Base-by-base conservation (phyloP, 2,113 vertebrate species). In the Pterocles burchelli region DNA sequence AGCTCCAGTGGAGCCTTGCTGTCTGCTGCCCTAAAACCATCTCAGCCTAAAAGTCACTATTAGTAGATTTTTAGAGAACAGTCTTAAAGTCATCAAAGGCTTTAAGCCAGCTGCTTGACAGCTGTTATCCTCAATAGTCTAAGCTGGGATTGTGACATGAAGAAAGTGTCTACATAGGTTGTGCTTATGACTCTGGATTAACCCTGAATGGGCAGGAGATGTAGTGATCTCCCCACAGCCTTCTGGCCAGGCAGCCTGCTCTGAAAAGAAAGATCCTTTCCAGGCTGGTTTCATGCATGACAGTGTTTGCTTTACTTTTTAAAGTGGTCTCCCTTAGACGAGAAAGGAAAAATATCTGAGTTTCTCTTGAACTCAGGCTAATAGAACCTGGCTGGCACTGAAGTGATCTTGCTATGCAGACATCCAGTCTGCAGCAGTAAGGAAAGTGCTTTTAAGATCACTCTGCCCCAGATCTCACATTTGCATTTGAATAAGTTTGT, bases 401-500 rank as follows among this genome's bases (percentile, higher is more conserved):
- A 85, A 72, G 31, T 43, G 55, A 65, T 88, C 71, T 80, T 77
- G 51, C 71, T 76, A 13, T 22, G 29, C 67, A 94, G 78, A 79
- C 66, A 75, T 52, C 21, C 48, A 68, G 73, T 54, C 80, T 89
- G 51, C 3, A 11, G 54, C 38, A 80, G 36, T 58, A 86, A 85
- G 36, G 66, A 77, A 73, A 85, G 46, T n/a, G 22, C 43, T 80
- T 91, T 91, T 66, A 76, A 22, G 46, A 79, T 49, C 43, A 86
- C 43, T 90, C 70, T 91, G 49, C 8, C 43, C 49, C 51, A 25
- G 5, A 72, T 85, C 71, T 89, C 58, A 57, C 0, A 0, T 79
- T 91, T 94, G 70, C 79, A 76, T 96, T 91, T 94, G 78, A 93
- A 95, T 93, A 81, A 82, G 88, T 93, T 92, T 88, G 83, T 91